Evolutionary conservation across 2,797 vertebrate genomes (phyloP).

Genomic region (Mallotus villosus): DNA sequence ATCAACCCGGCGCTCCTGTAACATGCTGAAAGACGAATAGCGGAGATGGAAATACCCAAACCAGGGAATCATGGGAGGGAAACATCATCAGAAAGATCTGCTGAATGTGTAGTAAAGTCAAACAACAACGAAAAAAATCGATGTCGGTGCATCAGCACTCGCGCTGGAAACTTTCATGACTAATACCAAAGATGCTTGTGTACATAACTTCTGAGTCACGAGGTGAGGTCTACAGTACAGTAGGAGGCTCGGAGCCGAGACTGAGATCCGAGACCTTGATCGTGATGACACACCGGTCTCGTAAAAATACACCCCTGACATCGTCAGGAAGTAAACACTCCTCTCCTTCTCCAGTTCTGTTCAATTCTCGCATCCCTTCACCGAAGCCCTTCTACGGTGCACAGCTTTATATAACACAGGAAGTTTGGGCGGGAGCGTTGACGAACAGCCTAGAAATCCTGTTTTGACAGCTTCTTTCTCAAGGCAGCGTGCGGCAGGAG

Average conservation of each 20-base stretch:
- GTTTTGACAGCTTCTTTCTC: conserved; percentile 41
- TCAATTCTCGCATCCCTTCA: neutral
- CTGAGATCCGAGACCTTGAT: conserved; percentile 17
- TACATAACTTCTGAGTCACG: neutral
- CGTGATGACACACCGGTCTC: conserved; percentile 53
- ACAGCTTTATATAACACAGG: neutral
- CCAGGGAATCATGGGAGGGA: conserved; percentile 33
- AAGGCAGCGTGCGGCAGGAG: conserved; percentile 52
- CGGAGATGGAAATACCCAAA: conserved; percentile 19
- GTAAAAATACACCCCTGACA: conserved; percentile 53
- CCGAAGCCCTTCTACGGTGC: neutral
- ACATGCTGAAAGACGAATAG: neutral
- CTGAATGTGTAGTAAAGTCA: conserved; percentile 19
- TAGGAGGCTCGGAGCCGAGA: conserved; percentile 15
- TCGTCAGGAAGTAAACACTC: conserved; percentile 49
- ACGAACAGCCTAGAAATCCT: conserved; percentile 44
- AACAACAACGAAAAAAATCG: neutral
- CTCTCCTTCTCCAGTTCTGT: conserved; percentile 16
- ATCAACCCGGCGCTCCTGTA: conserved; percentile 33
- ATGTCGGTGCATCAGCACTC: neutral
- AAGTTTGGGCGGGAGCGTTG: conserved; percentile 34
- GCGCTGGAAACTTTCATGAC: neutral
- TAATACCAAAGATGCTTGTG: neutral
- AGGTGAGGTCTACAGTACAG: neutral
- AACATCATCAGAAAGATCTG: conserved; percentile 45